Evolutionary conservation across 2,888 invertebrate genomes (phyloP), one percentile per base, ranked within the genome.

Genomic region (Microplitis manilae): DNA sequence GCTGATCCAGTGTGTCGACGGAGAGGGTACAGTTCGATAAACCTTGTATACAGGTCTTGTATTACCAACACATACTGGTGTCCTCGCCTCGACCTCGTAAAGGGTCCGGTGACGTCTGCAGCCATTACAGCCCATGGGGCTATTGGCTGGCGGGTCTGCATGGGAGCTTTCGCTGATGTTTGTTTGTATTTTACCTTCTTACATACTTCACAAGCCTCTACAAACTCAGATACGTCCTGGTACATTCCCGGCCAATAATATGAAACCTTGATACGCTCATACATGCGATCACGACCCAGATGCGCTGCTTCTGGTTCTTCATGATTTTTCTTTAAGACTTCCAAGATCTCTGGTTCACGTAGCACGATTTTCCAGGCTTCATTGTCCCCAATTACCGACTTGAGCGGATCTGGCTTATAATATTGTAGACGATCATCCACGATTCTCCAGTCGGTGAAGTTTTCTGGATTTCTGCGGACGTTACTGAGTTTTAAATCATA

Each of bases 181-280:
- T 80, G 79, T 41, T 80, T 74, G 7, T 68, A 76, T 60, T 80
- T 80, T 0, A 75, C 70, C 40, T 67, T 68, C 0, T 71, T n/a
- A n/a, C 80, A 76, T 2, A n/a, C 60, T 0, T 80, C 79, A 15
- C 80, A 80, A 4, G 77, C 75, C 50, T 70, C 73, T 1, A 80
- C 70, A 20, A 69, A 80, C 0, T 69, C 8, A 39, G 30, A 73
- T 5, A 79, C 40, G 17, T 77, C 76, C 65, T 73, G 65, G 0
- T 75, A n/a, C 77, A 77, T 77, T 6, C 73, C 75, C 1, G 75
- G 76, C 73, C 70, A 72, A 39, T 68, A 50, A 67, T 62, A 68
- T 1, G 20, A 20, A n/a, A 13, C 17, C 64, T 50, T 30, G 50
- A 77, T 69, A 2, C 77, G 60, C 1, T 77, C 69, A 39, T 70